Evolutionary conservation across 2,113 vertebrate genomes (phyloP).

Genomic region (Sardina pilchardus): DNA sequence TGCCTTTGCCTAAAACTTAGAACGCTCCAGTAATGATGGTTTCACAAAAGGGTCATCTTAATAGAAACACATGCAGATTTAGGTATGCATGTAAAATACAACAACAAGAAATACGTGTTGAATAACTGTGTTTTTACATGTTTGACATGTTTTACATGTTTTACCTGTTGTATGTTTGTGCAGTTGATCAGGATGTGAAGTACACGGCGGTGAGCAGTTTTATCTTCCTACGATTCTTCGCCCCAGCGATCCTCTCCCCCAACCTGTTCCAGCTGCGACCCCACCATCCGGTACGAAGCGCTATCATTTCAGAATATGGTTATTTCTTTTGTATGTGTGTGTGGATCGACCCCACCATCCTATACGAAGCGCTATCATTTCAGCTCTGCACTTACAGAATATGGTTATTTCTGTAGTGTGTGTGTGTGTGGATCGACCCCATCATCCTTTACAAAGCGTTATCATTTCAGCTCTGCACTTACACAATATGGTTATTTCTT

Average conservation of each 20-base stretch:
- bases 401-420: too few species aligned
- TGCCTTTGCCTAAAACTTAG: too few species aligned
- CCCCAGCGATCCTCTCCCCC: slow-evolving; percentile 95
- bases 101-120: not conserved
- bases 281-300: slow-evolving; percentile 95
- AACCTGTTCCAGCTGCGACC: slow-evolving; percentile 94
- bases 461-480: not conserved
- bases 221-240: slow-evolving; percentile 97
- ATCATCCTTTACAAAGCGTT: slow-evolving; percentile 47
- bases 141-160: too few species aligned
- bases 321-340: too few species aligned
- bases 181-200: slow-evolving; percentile 90
- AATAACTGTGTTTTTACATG: slow-evolving; percentile 11
- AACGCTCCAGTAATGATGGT: too few species aligned
- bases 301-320: too few species aligned
- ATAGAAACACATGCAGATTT: too few species aligned
- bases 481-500: too few species aligned
- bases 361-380: slow-evolving; percentile 50
- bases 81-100: too few species aligned
- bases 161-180: slow-evolving; percentile 30
- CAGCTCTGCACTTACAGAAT: not conserved
- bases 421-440: slow-evolving; percentile 35
- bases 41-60: too few species aligned
- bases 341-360: slow-evolving; percentile 36
- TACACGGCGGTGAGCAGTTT: slow-evolving; percentile 98